Percentiles rank a stretch among this genome's conserved stretches.
phyloP scores from a whole-genome alignment of 2,113 vertebrate species.

The Synchiropus splendidus region DNA sequence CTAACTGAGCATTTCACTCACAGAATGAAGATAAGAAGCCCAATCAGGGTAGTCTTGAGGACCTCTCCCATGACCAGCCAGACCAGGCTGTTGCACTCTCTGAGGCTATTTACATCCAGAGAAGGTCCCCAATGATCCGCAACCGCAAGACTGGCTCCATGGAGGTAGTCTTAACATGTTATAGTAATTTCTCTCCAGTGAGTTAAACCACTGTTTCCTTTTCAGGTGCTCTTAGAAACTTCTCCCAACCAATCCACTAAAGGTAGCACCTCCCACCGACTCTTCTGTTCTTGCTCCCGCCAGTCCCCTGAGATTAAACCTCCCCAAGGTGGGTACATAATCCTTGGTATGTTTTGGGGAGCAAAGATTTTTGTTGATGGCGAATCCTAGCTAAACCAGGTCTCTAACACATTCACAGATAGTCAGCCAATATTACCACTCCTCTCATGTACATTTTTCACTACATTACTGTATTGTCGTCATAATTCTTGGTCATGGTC shows the following conservation, averaged over 20 bases:
- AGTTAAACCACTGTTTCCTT: background rate
- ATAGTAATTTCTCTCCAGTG: background rate
- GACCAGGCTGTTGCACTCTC: conserved; percentile 61
- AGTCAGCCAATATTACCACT: background rate
- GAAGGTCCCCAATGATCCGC: conserved; percentile 78
- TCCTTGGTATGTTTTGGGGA: conserved; percentile 8
- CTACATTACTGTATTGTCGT: too few relatives aligned
- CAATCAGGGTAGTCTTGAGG: conserved; percentile 83
- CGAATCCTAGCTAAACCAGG: too few relatives aligned
- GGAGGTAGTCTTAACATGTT: conserved; percentile 71
- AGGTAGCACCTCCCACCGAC: conserved; percentile 75
- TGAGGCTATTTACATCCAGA: conserved; percentile 71
- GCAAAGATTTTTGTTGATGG: too few relatives aligned
- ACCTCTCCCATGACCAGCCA: conserved; percentile 75
- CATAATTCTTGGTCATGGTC: too few relatives aligned
- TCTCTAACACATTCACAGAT: too few relatives aligned
- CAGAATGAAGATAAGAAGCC: conserved; percentile 85
- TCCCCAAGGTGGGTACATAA: conserved; percentile 70
- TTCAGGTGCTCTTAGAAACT: conserved; percentile 89
- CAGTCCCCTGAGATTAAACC: conserved; percentile 88
- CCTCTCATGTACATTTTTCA: too few relatives aligned
- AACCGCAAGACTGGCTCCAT: conserved; percentile 87
- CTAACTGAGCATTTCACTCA: conserved; percentile 9
- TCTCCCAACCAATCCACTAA: conserved; percentile 64
- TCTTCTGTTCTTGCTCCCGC: conserved; percentile 81